Evolutionary conservation across 2,888 invertebrate genomes (phyloP).

Genomic region (Polyommatus iphigenia): DNA sequence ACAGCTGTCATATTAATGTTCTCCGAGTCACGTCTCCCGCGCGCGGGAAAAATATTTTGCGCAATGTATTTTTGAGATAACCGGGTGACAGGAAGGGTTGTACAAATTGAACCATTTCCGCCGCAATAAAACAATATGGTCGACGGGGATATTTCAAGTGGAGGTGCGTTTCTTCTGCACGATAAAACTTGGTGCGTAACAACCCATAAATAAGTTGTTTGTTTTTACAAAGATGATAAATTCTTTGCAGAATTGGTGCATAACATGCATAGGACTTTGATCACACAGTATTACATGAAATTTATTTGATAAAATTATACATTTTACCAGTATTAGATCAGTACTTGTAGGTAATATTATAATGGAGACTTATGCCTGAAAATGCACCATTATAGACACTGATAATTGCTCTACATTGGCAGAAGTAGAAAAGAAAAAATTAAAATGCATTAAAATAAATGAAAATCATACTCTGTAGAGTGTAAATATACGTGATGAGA

Average conservation of each 20-base stretch:
- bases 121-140: slow-evolving; percentile 61
- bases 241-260: background rate
- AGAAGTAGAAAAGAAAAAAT: too few species aligned
- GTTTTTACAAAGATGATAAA: background rate
- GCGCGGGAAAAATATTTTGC: slow-evolving; percentile 37
- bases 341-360: too few species aligned
- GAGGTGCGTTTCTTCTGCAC: background rate
- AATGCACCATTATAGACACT: too few species aligned
- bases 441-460: background rate
- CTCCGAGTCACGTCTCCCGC: slow-evolving; percentile 26
- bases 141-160: slow-evolving; percentile 33
- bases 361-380: too few species aligned
- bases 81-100: slow-evolving; percentile 56
- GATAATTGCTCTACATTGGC: too few species aligned
- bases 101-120: slow-evolving; percentile 61
- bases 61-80: slow-evolving; percentile 56
- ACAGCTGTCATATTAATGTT: slow-evolving; percentile 32
- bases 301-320: too few species aligned
- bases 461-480: background rate
- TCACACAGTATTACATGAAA: too few species aligned
- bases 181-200: background rate
- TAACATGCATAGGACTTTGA: background rate
- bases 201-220: background rate
- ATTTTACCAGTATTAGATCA: too few species aligned
- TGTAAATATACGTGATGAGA: background rate